Percentiles rank a stretch among this genome's conserved stretches.
Evolutionary conservation across 2,888 invertebrate genomes (phyloP).

Genomic region (Pecten maximus): DNA sequence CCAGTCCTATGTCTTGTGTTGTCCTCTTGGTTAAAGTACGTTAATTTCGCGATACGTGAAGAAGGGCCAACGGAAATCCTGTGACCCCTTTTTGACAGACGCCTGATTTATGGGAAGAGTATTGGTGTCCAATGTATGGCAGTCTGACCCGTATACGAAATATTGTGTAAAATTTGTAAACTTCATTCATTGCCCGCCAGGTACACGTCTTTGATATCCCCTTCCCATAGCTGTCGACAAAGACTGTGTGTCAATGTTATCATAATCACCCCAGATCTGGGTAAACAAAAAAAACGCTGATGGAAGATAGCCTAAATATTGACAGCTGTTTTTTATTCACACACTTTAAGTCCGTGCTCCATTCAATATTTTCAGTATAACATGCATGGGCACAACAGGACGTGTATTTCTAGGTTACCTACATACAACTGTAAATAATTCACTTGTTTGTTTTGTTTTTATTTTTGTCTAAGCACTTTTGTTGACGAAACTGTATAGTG

Average conservation of each 20-base stretch:
- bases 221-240: neutral
- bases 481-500: neutral
- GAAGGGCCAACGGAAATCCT: slow-evolving; percentile 5
- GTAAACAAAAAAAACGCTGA: neutral
- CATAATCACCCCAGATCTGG: neutral
- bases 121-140: neutral
- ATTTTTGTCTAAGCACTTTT: neutral
- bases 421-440: too few species aligned
- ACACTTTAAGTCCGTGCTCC: neutral
- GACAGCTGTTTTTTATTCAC: neutral
- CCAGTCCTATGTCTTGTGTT: too few species aligned
- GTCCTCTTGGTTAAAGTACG: neutral
- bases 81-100: neutral
- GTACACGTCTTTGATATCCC: neutral
- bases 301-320: neutral
- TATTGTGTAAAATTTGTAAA: neutral
- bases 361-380: neutral
- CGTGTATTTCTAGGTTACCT: neutral
- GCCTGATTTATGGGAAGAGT: neutral
- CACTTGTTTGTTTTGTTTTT: too few species aligned
- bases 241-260: neutral
- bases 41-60: neutral
- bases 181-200: neutral
- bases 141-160: neutral
- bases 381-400: neutral